Conservation (phyloP, 1,140 invertebrate genomes). For the Battus philenor region DNA sequence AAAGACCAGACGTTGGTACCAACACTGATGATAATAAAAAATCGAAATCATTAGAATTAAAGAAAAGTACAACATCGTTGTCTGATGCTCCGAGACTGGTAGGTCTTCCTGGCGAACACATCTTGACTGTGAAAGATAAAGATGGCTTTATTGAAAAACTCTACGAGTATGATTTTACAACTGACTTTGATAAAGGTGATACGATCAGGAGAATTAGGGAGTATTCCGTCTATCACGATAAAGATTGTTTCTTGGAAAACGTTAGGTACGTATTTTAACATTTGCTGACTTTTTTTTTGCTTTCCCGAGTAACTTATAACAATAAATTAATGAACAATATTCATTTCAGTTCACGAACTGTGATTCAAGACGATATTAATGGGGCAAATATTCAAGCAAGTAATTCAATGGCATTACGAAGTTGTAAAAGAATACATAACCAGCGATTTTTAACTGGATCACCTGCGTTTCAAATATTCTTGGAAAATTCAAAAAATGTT, state of each 20-base stretch:
- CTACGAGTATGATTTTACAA: constrained; percentile 50
- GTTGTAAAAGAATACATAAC: constrained; percentile 23
- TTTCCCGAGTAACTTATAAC: neutral
- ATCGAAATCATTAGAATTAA: constrained; percentile 18
- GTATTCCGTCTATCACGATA: constrained; percentile 62
- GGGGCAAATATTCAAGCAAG: neutral
- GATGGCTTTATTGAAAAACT: constrained; percentile 60
- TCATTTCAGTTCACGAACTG: constrained; percentile 30
- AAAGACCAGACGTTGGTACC: neutral
- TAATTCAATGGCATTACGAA: neutral
- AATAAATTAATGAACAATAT: neutral
- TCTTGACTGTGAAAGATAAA: constrained; percentile 62
- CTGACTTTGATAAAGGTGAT: constrained; percentile 43
- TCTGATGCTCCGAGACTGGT: constrained; percentile 40
- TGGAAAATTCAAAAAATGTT: constrained; percentile 37
- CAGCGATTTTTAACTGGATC: constrained; percentile 50
- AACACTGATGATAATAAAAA: constrained; percentile 18
- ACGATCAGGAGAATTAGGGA: constrained; percentile 50
- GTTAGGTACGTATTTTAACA: constrained; percentile 23
- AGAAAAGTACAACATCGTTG: constrained; percentile 20
- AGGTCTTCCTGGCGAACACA: constrained; percentile 45
- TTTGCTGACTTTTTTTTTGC: neutral
- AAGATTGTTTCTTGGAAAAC: constrained; percentile 55
- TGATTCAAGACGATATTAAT: constrained; percentile 10
- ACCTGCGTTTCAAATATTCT: constrained; percentile 47